phyloP scores from a whole-genome alignment of 2,113 vertebrate genomes.

The Pipra filicauda region DNA sequence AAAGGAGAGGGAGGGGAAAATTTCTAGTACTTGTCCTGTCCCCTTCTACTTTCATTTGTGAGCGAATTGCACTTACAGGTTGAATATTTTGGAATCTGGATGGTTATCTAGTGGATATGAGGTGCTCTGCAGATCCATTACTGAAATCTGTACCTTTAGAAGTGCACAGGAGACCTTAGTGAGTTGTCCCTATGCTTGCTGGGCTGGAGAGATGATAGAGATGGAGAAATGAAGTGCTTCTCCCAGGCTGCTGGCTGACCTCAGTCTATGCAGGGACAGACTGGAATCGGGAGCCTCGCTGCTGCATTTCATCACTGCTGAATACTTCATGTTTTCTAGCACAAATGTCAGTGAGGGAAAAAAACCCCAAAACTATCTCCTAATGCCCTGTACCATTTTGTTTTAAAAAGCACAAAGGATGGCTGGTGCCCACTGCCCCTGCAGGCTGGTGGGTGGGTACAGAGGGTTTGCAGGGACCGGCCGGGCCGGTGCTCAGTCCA shows the following conservation, averaged over 20 bases:
- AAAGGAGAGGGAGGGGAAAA: neutral
- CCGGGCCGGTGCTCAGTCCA: no score
- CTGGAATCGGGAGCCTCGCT: neutral
- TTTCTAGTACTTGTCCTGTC: neutral
- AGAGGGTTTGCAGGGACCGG: no score
- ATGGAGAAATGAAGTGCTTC: neutral
- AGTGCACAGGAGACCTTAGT: neutral
- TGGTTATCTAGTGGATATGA: neutral
- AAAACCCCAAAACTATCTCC: neutral
- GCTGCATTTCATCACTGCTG: neutral
- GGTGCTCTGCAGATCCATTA: neutral
- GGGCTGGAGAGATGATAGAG: neutral
- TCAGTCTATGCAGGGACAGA: fast-evolving
- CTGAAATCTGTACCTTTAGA: neutral
- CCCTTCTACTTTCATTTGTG: neutral
- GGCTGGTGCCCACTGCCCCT: no score
- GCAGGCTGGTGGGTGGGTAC: no score
- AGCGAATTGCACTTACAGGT: neutral
- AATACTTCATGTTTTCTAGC: neutral
- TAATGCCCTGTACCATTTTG: no score
- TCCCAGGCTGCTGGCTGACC: neutral
- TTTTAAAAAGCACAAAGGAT: no score
- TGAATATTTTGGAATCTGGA: neutral
- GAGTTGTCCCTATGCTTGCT: neutral
- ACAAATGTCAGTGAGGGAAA: neutral